A percentile compares a stretch with the other conserved stretches of the same genome.
phyloP scores from a whole-genome alignment of 1,140 invertebrate species.

The Polypedilum pembai region DNA sequence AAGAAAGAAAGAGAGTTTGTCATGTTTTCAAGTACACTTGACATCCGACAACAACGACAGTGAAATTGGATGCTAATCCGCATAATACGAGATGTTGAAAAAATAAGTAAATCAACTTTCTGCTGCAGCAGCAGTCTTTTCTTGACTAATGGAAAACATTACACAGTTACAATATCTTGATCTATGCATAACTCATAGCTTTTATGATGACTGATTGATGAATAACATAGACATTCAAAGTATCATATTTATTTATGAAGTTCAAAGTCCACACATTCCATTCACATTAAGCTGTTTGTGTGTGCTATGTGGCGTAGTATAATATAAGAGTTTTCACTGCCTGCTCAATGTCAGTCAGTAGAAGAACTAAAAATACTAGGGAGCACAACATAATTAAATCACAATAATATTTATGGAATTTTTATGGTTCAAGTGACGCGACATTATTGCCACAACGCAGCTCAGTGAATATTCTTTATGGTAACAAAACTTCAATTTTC shows the following conservation, averaged over 20 bases:
- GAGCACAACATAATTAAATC: background rate
- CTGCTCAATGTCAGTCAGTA: background rate
- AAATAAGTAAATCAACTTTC: too few species aligned
- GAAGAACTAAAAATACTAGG: background rate
- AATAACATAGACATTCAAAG: background rate
- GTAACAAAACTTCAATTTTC: too few species aligned
- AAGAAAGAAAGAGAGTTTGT: background rate
- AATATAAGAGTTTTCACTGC: too few species aligned
- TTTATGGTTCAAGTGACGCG: background rate
- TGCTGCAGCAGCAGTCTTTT: too few species aligned
- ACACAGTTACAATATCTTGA: too few species aligned
- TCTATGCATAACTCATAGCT: too few species aligned
- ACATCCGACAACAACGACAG: background rate
- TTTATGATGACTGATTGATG: background rate
- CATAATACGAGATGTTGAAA: too few species aligned
- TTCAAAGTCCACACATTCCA: constrained; percentile 2
- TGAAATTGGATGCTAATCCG: constrained; percentile 15
- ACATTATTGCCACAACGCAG: background rate
- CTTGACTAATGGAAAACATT: too few species aligned
- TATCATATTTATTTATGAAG: constrained; percentile 14
- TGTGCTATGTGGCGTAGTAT: too few species aligned
- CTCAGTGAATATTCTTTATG: background rate
- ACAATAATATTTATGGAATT: background rate
- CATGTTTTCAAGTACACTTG: background rate
- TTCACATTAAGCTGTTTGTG: background rate